Evolutionary conservation across 2,797 vertebrate genomes (phyloP).

Genomic region (Xenentodon cancila): DNA sequence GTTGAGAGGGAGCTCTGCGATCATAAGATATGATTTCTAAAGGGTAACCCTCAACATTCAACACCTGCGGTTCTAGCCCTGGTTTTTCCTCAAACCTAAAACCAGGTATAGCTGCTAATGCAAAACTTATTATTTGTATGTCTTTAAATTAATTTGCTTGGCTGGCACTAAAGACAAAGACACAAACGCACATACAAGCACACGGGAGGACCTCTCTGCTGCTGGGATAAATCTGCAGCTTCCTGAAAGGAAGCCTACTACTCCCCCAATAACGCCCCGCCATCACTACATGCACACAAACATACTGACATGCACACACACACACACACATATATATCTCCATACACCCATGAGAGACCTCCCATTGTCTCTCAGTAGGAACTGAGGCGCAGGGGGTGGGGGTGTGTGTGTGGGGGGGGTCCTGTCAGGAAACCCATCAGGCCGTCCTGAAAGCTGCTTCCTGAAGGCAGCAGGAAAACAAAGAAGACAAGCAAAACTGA

Average conservation of each 20-base stretch:
- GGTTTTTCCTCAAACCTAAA: too few relatives aligned
- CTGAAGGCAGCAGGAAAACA: slow-evolving; percentile 75
- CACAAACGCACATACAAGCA: slow-evolving; percentile 6
- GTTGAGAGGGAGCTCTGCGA: too few relatives aligned
- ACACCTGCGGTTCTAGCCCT: too few relatives aligned
- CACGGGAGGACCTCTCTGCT: slow-evolving; percentile 43
- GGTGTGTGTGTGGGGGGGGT: slow-evolving; percentile 31
- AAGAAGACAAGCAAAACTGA: slow-evolving; percentile 61
- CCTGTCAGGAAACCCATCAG: slow-evolving; percentile 74
- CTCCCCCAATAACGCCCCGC: slow-evolving; percentile 58
- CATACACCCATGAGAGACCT: slow-evolving; percentile 68
- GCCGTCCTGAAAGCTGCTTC: slow-evolving; percentile 80
- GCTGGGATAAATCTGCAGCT: slow-evolving; percentile 75
- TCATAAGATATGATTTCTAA: too few relatives aligned
- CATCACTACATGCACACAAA: slow-evolving; percentile 21
- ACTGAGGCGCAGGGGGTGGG: slow-evolving; percentile 22
- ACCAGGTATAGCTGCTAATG: slow-evolving; percentile 15
- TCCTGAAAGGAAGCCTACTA: slow-evolving; percentile 79
- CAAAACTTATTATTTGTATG: slow-evolving; percentile 22
- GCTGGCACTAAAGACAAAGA: slow-evolving; percentile 4
- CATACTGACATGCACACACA: slow-evolving; percentile 1
- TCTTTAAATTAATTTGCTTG: slow-evolving; percentile 27
- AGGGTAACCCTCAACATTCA: too few relatives aligned
- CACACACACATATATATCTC: slow-evolving; percentile 44
- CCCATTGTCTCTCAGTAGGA: slow-evolving; percentile 81